Evolutionary conservation across 2,888 invertebrate genomes (phyloP).

Genomic region (Latrodectus elegans): DNA sequence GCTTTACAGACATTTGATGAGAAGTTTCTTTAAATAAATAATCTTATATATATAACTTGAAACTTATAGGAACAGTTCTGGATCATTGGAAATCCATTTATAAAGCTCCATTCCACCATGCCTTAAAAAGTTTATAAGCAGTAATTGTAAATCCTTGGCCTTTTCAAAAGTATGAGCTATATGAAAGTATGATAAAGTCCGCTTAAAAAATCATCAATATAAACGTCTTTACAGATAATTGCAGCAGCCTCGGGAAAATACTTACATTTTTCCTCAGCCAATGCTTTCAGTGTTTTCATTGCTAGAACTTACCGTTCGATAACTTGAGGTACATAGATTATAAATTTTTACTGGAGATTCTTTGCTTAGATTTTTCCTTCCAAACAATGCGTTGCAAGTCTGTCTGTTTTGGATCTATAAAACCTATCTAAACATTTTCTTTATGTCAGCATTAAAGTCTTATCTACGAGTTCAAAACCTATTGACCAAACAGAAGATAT

Average conservation of each 20-base stretch:
- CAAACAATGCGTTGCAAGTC: background rate
- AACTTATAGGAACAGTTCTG: background rate
- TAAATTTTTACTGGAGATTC: background rate
- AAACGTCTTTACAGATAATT: too few species aligned
- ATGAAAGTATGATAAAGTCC: too few species aligned
- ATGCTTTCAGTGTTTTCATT: background rate
- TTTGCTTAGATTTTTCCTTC: background rate
- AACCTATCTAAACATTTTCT: background rate
- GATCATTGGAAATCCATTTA: conserved; percentile 10
- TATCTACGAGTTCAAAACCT: background rate
- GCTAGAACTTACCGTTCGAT: background rate
- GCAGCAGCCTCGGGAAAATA: background rate
- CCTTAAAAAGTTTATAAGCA: background rate
- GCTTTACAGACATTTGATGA: background rate
- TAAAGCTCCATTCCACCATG: background rate
- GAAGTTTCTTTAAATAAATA: too few species aligned
- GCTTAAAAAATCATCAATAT: too few species aligned
- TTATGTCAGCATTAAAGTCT: background rate
- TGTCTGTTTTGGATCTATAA: background rate
- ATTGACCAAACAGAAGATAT: background rate
- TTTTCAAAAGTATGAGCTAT: too few species aligned
- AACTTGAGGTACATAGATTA: background rate
- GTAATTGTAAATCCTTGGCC: too few species aligned
- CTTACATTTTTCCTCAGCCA: background rate
- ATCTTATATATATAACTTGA: background rate